A percentile compares a stretch with the other conserved stretches of the same genome.
phyloP scores from a whole-genome alignment of 30 jellyfish, hydroid and myxozoan species.

The Turritopsis dohrnii region DNA sequence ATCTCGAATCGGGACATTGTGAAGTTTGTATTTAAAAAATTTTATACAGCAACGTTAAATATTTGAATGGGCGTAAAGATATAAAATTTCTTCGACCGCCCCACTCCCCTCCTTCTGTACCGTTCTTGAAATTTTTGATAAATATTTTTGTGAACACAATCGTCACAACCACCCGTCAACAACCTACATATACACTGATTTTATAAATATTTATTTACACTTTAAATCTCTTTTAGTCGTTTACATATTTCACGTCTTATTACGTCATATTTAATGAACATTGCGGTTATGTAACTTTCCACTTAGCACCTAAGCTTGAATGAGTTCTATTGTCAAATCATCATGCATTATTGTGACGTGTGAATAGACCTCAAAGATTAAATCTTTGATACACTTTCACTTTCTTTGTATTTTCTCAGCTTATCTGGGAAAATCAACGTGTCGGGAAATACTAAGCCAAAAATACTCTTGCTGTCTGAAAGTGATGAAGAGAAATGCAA shows the following conservation, averaged over 20 bases:
- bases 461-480: not conserved
- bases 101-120: too few relatives aligned
- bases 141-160: too few relatives aligned
- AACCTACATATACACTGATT: too few relatives aligned
- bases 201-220: too few relatives aligned
- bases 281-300: not conserved
- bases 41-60: too few relatives aligned
- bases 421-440: not conserved
- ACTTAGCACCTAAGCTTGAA: not conserved
- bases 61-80: too few relatives aligned
- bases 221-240: too few relatives aligned
- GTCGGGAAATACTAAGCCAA: not conserved
- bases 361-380: not conserved
- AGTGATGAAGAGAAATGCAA: not conserved
- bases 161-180: too few relatives aligned
- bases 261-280: not conserved
- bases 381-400: not conserved
- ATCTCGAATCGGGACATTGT: not conserved
- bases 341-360: too few relatives aligned
- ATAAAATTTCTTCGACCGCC: too few relatives aligned
- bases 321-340: not conserved
- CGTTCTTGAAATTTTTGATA: too few relatives aligned
- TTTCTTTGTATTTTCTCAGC: not conserved
- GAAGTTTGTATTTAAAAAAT: not conserved
- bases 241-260: too few relatives aligned